A percentile compares a stretch with the other conserved stretches of the same genome.
Conservation (phyloP, 30 jellyfish, hydroid and myxozoan genomes). For the Turritopsis dohrnii region DNA sequence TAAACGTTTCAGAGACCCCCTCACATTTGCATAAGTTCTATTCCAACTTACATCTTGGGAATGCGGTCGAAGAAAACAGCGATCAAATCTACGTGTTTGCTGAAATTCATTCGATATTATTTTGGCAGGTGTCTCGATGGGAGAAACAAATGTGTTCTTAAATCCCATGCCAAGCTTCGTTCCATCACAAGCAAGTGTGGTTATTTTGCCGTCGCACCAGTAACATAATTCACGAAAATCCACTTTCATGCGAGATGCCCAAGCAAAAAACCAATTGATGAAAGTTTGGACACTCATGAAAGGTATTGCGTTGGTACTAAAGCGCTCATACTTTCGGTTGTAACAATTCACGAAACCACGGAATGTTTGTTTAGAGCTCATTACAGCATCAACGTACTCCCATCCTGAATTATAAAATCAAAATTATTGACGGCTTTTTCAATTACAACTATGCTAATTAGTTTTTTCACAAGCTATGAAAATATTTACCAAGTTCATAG, state of each 20-base stretch:
- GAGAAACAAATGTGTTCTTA: constrained; percentile 12
- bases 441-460: not conserved
- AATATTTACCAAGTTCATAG: not conserved
- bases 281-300: constrained; percentile 15
- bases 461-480: not conserved
- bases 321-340: not conserved
- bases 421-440: not conserved
- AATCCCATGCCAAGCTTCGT: constrained; percentile 18
- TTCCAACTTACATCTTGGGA: too few species aligned
- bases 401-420: not conserved
- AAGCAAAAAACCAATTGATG: constrained; percentile 26
- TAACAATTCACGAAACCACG: constrained; percentile 17
- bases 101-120: not conserved
- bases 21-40: too few species aligned
- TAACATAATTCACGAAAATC: constrained; percentile 20
- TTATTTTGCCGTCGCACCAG: not conserved
- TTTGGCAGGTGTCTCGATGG: constrained; percentile 10
- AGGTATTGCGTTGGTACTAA: not conserved
- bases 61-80: too few species aligned
- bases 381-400: constrained; percentile 19
- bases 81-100: too few species aligned
- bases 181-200: constrained; percentile 26
- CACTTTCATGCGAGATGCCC: constrained; percentile 24
- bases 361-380: constrained; percentile 10
- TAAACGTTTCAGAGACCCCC: too few species aligned